Percentiles rank a stretch among this genome's conserved stretches.
These are phyloP conservation scores for Slavum lentiscoides DNA, from an alignment of 2,888 invertebrate genomes.

Conservation along the genomic window DNA sequence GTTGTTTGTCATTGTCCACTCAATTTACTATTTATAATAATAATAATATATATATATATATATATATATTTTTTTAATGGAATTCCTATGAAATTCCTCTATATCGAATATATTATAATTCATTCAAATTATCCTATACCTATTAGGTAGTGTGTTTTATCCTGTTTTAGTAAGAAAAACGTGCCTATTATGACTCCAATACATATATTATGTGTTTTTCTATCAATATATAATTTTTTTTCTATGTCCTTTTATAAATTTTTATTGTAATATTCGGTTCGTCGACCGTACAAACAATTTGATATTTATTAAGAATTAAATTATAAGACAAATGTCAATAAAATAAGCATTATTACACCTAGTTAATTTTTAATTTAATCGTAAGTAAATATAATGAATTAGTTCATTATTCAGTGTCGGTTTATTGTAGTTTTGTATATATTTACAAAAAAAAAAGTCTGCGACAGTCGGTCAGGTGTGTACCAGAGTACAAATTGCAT, in stretches of 20 bases:
- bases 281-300: constrained; percentile 3
- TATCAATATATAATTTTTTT: constrained; percentile 40
- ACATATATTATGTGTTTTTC: constrained; percentile 44
- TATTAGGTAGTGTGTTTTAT: constrained; percentile 18
- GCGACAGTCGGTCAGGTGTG: constrained; percentile 33
- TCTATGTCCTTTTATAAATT: constrained; percentile 18
- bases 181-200: constrained; percentile 36
- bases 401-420: constrained; percentile 17
- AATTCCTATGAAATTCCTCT: constrained; percentile 9
- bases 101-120: neutral
- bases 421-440: constrained; percentile 27
- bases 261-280: constrained; percentile 12
- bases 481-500: constrained; percentile 51
- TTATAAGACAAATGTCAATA: constrained; percentile 31
- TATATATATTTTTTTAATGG: neutral
- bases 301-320: neutral
- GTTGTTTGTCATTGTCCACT: constrained; percentile 27
- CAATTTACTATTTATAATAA: constrained; percentile 13
- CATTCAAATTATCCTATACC: constrained; percentile 5
- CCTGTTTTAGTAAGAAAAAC: constrained; percentile 37
- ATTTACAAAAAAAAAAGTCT: constrained; percentile 29
- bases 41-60: neutral
- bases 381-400: constrained; percentile 17
- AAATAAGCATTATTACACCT: constrained; percentile 9
- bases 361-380: constrained; percentile 12